Percentiles rank a stretch among this genome's conserved stretches.
Evolutionary conservation across 2,888 invertebrate species (phyloP).

Genomic region (Noctua fimbriata): DNA sequence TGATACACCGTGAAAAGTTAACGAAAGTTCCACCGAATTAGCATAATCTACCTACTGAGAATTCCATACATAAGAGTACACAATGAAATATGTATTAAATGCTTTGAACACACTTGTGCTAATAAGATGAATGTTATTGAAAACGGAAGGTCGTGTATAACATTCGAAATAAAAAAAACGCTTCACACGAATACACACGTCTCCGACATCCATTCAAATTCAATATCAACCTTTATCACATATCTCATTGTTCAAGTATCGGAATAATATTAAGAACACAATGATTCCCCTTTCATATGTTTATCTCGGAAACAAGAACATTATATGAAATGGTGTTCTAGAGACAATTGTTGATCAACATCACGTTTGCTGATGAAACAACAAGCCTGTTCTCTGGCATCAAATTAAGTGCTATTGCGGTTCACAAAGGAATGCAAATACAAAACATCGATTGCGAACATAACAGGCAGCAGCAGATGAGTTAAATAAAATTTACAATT

Average conservation of each 20-base stretch:
- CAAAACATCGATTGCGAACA: constrained; percentile 39
- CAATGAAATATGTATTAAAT: constrained; percentile 17
- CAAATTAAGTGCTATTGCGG: constrained; percentile 54
- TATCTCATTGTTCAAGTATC: constrained; percentile 30
- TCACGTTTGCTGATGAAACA: constrained; percentile 50
- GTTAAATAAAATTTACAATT: constrained; percentile 43
- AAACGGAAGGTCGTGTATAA: constrained; percentile 6
- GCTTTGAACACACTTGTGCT: constrained; percentile 38
- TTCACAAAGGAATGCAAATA: constrained; percentile 59
- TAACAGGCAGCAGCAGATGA: constrained; percentile 8
- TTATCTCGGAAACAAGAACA: constrained; percentile 58
- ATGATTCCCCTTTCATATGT: constrained; percentile 48
- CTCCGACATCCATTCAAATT: constrained; percentile 19
- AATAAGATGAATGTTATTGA: constrained; percentile 22
- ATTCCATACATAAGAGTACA: constrained; percentile 11
- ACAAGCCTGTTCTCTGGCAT: constrained; percentile 48
- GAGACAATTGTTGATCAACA: constrained; percentile 38
- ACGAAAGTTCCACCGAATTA: constrained; percentile 53
- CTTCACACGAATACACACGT: constrained; percentile 4
- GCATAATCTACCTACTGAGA: constrained; percentile 26
- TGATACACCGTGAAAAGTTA: constrained; percentile 45
- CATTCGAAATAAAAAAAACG: constrained; percentile 18
- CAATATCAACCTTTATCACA: constrained; percentile 22
- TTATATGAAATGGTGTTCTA: constrained; percentile 42
- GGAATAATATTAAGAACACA: constrained; percentile 31